Conservation (phyloP, 92 coral and sea anemone species). For the Umimayanthus kanabou region DNA sequence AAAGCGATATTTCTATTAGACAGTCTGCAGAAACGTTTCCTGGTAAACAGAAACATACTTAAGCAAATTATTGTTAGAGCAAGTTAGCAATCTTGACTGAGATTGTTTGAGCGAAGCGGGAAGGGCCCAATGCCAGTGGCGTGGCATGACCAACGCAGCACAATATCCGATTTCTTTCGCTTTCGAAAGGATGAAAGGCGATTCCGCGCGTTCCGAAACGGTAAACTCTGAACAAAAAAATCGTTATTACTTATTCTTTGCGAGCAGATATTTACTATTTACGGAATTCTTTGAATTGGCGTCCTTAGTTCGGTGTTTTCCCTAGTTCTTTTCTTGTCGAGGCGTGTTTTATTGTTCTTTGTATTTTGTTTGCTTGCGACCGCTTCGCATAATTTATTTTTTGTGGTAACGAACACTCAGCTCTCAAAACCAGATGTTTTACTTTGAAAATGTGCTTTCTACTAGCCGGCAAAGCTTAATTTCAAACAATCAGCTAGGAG, state of each 20-base stretch:
- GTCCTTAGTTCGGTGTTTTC: neutral
- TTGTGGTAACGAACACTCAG: neutral
- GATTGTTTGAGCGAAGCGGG: neutral
- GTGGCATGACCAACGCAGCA: neutral
- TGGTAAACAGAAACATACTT: neutral
- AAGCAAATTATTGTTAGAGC: neutral
- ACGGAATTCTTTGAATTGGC: neutral
- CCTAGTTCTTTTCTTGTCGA: neutral
- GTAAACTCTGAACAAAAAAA: neutral
- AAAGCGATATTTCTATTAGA: neutral
- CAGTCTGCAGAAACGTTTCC: neutral
- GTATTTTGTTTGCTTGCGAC: neutral
- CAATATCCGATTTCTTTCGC: conserved; percentile 3
- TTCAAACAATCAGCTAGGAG: neutral
- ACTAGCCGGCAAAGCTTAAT: no score
- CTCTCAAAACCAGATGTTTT: neutral
- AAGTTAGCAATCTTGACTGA: neutral
- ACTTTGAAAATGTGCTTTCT: neutral
- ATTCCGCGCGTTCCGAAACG: neutral
- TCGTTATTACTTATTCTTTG: neutral
- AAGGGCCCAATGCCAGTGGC: neutral
- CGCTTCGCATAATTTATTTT: neutral
- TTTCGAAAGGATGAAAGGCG: neutral
- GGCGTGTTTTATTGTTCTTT: neutral
- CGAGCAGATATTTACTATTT: neutral